Evolutionary conservation across 2,797 vertebrate species (phyloP).

Genomic region (Glyptemys insculpta): DNA sequence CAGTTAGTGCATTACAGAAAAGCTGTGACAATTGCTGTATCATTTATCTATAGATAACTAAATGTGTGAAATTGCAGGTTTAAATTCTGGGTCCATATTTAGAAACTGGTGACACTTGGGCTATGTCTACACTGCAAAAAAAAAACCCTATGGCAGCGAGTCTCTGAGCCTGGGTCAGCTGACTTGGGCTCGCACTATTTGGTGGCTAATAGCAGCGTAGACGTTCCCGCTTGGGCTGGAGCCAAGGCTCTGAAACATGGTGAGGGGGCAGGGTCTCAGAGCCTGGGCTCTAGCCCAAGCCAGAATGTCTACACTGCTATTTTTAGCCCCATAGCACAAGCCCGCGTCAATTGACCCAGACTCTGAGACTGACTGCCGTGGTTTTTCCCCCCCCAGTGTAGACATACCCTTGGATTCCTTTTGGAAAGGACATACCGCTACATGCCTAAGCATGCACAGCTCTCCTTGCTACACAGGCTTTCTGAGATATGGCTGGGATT

Average conservation of each 20-base stretch:
- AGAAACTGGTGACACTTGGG: not conserved
- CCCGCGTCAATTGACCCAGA: too few relatives aligned
- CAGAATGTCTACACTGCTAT: too few relatives aligned
- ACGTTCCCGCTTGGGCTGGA: too few relatives aligned
- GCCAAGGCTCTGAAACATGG: too few relatives aligned
- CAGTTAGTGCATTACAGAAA: not conserved
- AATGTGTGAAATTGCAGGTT: not conserved
- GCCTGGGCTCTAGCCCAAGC: too few relatives aligned
- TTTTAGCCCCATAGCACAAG: too few relatives aligned
- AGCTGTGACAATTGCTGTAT: not conserved
- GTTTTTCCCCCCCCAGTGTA: fast-evolving
- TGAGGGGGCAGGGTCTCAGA: too few relatives aligned
- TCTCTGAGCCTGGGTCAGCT: too few relatives aligned
- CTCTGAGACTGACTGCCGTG: too few relatives aligned
- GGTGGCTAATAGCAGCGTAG: too few relatives aligned
- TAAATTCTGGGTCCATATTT: not conserved
- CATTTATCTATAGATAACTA: not conserved
- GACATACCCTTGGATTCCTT: not conserved
- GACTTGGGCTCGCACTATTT: too few relatives aligned
- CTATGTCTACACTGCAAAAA: not conserved
- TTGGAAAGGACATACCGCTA: not conserved
- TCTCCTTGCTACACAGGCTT: not conserved
- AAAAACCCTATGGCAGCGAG: not conserved
- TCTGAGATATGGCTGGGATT: not conserved
- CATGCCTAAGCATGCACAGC: not conserved